phyloP scores from a whole-genome alignment of 2,113 vertebrate species.

The Scomber japonicus region DNA sequence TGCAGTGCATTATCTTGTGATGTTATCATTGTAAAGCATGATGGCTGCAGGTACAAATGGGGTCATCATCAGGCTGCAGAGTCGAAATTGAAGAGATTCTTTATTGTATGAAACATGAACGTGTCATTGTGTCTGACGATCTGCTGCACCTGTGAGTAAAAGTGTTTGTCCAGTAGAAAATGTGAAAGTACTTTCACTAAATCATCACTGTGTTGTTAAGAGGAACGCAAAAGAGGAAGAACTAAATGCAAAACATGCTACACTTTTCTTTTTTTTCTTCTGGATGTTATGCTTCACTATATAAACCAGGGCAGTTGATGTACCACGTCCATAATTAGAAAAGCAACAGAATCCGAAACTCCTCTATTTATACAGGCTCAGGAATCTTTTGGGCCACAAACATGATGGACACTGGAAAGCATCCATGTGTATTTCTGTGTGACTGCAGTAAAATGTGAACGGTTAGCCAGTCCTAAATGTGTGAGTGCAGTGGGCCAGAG shows the following conservation, averaged over 20 bases:
- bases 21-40: too few species aligned
- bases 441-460: slow-evolving; percentile 58
- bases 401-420: slow-evolving; percentile 55
- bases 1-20: too few species aligned
- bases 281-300: not conserved
- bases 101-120: not conserved
- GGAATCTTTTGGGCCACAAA: slow-evolving; percentile 48
- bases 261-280: not conserved
- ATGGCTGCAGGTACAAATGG: too few species aligned
- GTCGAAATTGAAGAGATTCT: not conserved
- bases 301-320: slow-evolving; percentile 8
- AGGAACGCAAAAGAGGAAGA: slow-evolving; percentile 3
- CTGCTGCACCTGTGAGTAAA: not conserved
- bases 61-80: too few species aligned
- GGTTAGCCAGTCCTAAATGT: slow-evolving; percentile 46
- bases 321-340: slow-evolving; percentile 27
- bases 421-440: slow-evolving; percentile 64
- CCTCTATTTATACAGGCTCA: slow-evolving; percentile 50
- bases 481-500: slow-evolving; percentile 19
- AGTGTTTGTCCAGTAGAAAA: not conserved
- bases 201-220: not conserved
- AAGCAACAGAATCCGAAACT: slow-evolving; percentile 35
- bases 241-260: not conserved
- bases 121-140: not conserved
- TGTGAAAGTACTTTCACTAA: not conserved